Conservation (phyloP, 2,888 invertebrate genomes). For the Bombylius discolor region DNA sequence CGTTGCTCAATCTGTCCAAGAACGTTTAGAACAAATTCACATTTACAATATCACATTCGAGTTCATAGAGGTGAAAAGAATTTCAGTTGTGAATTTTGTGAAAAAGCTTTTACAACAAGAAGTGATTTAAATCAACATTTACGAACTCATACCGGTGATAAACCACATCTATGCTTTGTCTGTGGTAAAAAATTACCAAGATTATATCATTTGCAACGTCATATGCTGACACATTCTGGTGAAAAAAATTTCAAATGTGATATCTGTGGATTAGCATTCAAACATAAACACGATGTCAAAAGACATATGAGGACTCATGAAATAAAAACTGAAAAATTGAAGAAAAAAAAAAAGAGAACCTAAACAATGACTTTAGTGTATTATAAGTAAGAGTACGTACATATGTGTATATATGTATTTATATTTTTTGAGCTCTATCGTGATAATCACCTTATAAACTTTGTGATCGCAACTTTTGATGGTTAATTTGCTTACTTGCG, state of each 20-base stretch:
- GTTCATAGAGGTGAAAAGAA: conserved; percentile 17
- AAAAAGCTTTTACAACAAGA: conserved; percentile 18
- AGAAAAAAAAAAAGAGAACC: no score
- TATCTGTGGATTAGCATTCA: neutral
- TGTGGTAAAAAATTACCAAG: conserved; percentile 4
- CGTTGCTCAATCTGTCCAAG: conserved; percentile 17
- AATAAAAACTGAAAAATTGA: no score
- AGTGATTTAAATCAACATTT: conserved; percentile 18
- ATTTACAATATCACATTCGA: conserved; percentile 19
- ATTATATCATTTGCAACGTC: neutral
- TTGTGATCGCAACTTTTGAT: no score
- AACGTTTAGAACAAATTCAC: conserved; percentile 19
- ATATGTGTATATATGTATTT: no score
- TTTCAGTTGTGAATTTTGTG: conserved; percentile 17
- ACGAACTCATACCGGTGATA: conserved; percentile 10
- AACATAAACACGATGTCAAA: neutral
- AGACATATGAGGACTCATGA: neutral
- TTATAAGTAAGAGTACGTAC: no score
- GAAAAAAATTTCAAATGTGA: neutral
- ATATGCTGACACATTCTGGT: conserved; percentile 2
- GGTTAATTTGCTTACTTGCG: no score
- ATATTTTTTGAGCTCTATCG: no score
- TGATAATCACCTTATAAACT: no score
- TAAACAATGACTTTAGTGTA: no score
- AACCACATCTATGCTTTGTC: conserved; percentile 6